Evolutionary conservation across 2,888 invertebrate species (phyloP), one percentile per base, ranked within the genome.

Genomic region (Luperina nickerlii): DNA sequence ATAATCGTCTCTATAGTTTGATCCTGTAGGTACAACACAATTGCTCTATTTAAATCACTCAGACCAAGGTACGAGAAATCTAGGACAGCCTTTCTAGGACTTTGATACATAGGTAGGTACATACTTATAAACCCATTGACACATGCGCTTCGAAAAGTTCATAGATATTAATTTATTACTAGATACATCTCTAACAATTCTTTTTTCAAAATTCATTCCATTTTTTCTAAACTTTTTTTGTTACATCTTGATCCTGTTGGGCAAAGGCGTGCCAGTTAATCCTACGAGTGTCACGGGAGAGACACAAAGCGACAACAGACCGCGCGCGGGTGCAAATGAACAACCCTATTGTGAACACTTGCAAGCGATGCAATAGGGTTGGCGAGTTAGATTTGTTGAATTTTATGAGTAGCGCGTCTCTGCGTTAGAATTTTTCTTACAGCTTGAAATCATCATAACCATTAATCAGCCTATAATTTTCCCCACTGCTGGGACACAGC

Each of bases 191-290:
- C 66, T 9, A 57, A 2, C 11, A 5, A 72, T 72, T 32, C n/a
- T 6, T 62, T 79, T 63, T 69, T 48, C 42, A 62, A 67, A 68
- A 72, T 60, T 27, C 45, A 54, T 75, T 18, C 11, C 24, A 15
- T 27, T 57, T 81, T 71, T 74, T 79, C 63, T 51, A 9, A 20
- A 15, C 8, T 85, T 76, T 87, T 87, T 60, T 60, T 90, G 72
- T 79, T 27, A 66, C 67, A 60, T 79, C 76, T 74, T 73, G 80
- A 85, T 86, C 87, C 89, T 81, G 81, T 86, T 81, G 79, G 82
- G 92, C 91, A 90, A 91, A 93, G 94, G 95, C 95, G 93, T 85
- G 80, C 90, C 88, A 91, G 93, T 93, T 95, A 95, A 96, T 96
- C 95, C 96, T 94, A 93, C 94, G 94, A 94, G 93, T 82, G 84